Percentiles rank a stretch among this genome's conserved stretches.
These are phyloP conservation scores for Leucosticte australis DNA, from an alignment of 2,113 vertebrate species.

Conservation along the genomic window DNA sequence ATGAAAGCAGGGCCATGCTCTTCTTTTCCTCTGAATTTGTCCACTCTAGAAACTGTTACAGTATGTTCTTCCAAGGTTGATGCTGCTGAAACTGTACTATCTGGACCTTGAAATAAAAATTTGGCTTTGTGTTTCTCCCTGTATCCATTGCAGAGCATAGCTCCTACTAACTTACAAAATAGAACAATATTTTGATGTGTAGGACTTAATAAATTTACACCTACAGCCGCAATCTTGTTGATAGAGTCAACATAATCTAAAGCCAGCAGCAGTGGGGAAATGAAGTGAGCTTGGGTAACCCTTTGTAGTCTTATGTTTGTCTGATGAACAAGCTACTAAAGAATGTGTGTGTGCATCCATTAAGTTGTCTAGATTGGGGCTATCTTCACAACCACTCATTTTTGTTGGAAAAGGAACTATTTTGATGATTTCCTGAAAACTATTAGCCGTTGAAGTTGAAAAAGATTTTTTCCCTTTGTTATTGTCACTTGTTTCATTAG, in stretches of 20 bases:
- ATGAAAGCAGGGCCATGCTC: not conserved
- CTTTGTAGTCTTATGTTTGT: constrained; percentile 8
- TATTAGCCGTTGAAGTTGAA: constrained; percentile 3
- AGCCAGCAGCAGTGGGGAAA: constrained; percentile 4
- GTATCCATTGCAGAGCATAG: not conserved
- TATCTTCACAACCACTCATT: constrained; percentile 47
- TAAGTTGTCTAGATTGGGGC: not conserved
- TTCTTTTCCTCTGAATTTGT: not conserved
- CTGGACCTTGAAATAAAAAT: not conserved
- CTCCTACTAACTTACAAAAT: constrained; percentile 1
- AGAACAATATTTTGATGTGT: constrained; percentile 27
- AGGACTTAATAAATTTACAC: constrained; percentile 30
- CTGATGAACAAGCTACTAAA: constrained; percentile 24
- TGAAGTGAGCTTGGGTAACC: not conserved
- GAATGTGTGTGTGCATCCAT: constrained; percentile 14
- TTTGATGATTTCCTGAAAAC: constrained; percentile 43
- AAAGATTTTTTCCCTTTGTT: constrained; percentile 13
- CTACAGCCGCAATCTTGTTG: constrained; percentile 10
- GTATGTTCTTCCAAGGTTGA: not conserved
- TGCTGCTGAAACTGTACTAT: not conserved
- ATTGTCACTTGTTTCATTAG: constrained; percentile 22
- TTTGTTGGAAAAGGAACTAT: constrained; percentile 48
- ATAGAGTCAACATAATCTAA: constrained; percentile 20
- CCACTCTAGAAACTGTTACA: not conserved
- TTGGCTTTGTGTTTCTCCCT: not conserved